These are phyloP conservation scores for Papilio elwesi DNA, from an alignment of 2,888 invertebrate species.

Conservation along the genomic window DNA sequence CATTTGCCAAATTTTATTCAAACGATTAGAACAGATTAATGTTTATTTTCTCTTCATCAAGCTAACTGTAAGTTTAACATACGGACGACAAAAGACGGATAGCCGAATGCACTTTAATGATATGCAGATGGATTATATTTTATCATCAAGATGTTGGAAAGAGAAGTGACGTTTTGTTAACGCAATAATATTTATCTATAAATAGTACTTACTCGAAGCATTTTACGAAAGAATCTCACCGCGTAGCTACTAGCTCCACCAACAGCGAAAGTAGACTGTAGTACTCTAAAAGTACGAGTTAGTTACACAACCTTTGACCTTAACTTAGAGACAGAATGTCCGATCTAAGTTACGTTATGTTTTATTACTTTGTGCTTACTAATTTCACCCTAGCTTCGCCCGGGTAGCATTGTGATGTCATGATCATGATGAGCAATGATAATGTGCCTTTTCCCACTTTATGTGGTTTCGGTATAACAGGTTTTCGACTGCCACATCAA, in stretches of 20 bases:
- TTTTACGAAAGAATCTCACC: slow-evolving; percentile 14
- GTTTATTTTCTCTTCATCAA: slow-evolving; percentile 4
- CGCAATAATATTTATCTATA: slow-evolving; percentile 1
- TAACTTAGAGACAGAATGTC: neutral
- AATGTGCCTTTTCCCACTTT: too few species aligned
- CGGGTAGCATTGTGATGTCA: too few species aligned
- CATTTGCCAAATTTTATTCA: neutral
- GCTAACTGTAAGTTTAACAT: slow-evolving; percentile 18
- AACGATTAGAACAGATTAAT: slow-evolving; percentile 1
- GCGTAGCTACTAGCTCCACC: slow-evolving; percentile 7
- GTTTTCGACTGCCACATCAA: too few species aligned
- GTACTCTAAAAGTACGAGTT: neutral
- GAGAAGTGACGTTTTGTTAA: slow-evolving; percentile 26
- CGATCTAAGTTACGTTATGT: neutral
- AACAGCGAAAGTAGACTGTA: slow-evolving; percentile 9
- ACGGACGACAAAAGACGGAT: slow-evolving; percentile 21
- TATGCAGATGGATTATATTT: slow-evolving; percentile 34
- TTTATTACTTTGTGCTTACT: neutral
- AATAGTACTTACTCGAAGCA: slow-evolving; percentile 22
- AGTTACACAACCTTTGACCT: slow-evolving; percentile 19
- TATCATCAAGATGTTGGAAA: slow-evolving; percentile 26
- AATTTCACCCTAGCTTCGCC: neutral
- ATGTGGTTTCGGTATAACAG: too few species aligned
- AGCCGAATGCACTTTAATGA: slow-evolving; percentile 14
- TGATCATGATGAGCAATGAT: too few species aligned